Conservation (phyloP, 92 coral and sea anemone species). For the Porites cylindrica region DNA sequence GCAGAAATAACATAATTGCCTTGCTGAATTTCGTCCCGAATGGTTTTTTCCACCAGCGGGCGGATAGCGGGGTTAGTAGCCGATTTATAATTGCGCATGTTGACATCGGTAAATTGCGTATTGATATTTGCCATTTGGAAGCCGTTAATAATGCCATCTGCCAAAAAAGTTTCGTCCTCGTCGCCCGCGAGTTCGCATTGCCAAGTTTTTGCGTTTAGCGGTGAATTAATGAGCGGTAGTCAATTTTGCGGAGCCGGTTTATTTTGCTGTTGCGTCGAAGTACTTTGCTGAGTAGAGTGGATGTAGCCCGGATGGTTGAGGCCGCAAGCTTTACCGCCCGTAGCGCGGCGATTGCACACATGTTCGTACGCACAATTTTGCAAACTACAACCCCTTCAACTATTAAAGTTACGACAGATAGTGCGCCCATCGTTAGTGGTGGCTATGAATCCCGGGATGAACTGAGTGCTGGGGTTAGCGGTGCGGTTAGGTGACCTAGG, state of each 20-base stretch:
- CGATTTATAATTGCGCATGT: slow-evolving; percentile 46
- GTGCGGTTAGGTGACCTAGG: slow-evolving; percentile 17
- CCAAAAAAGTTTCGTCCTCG: slow-evolving; percentile 26
- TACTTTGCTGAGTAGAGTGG: not conserved
- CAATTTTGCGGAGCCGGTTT: not conserved
- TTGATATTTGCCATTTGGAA: slow-evolving; percentile 19
- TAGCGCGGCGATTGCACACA: slow-evolving; percentile 23
- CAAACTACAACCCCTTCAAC: slow-evolving; percentile 21
- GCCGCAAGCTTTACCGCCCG: slow-evolving; percentile 4
- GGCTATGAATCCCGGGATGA: slow-evolving; percentile 7
- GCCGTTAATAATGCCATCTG: slow-evolving; percentile 45
- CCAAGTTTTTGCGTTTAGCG: not conserved
- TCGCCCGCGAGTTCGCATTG: slow-evolving; percentile 17
- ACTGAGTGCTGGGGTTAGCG: slow-evolving; percentile 10
- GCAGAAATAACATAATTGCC: slow-evolving; percentile 5
- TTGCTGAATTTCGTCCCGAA: slow-evolving; percentile 13
- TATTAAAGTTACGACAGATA: slow-evolving; percentile 42
- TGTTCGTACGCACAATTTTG: slow-evolving; percentile 36
- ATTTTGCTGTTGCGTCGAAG: not conserved
- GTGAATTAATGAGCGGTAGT: not conserved
- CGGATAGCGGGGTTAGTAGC: slow-evolving; percentile 14
- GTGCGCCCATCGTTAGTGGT: slow-evolving; percentile 33
- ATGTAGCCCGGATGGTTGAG: not conserved
- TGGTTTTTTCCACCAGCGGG: not conserved
- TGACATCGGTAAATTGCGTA: slow-evolving; percentile 39